Percentiles rank a stretch among this genome's conserved stretches.
phyloP scores from a whole-genome alignment of 2,113 vertebrate species.

The Thunnus thynnus region DNA sequence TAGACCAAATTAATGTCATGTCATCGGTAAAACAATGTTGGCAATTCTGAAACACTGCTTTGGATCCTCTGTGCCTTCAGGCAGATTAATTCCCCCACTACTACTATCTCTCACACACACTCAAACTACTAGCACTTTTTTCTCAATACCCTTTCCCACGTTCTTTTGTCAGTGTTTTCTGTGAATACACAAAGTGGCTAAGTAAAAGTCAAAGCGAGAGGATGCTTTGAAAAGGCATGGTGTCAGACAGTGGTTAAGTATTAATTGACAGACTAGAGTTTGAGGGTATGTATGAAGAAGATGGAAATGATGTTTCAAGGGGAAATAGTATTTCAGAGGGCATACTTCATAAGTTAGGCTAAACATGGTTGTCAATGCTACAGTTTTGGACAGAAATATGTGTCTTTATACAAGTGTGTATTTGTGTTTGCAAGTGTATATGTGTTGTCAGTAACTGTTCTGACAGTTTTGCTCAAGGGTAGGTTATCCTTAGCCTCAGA shows the following conservation, averaged over 20 bases:
- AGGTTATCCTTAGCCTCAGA: constrained; percentile 8
- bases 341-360: constrained; percentile 24
- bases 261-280: constrained; percentile 22
- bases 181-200: constrained; percentile 12
- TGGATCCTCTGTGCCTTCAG: constrained; percentile 11
- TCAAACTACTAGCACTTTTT: neutral
- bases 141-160: neutral
- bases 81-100: constrained; percentile 1
- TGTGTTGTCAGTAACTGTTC: neutral
- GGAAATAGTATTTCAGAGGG: constrained; percentile 14
- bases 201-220: constrained; percentile 25
- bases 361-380: constrained; percentile 1
- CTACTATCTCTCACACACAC: neutral
- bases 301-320: constrained; percentile 47
- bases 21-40: constrained; percentile 43
- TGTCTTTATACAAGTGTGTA: neutral
- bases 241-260: constrained; percentile 36
- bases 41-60: constrained; percentile 35
- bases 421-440: neutral
- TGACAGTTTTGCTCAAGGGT: constrained; percentile 18
- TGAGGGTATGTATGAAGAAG: constrained; percentile 32
- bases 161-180: constrained; percentile 7
- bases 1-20: constrained; percentile 49
- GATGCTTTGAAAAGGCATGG: constrained; percentile 24
- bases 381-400: neutral